Evolutionary conservation across 2,113 vertebrate genomes (phyloP).

Genomic region (Burhinus bistriatus): DNA sequence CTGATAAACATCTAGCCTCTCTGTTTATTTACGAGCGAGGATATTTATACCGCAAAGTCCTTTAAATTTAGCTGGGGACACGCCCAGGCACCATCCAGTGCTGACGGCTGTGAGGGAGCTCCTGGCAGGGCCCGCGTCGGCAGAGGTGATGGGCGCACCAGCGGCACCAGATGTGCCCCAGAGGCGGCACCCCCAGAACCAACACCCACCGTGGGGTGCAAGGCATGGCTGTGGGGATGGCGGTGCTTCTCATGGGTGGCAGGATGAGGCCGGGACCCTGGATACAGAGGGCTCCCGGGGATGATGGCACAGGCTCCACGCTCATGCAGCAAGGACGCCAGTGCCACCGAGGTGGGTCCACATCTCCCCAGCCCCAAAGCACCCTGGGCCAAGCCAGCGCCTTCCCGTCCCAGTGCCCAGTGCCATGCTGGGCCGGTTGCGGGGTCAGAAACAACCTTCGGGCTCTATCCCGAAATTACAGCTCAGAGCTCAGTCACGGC

Average conservation of each 20-base stretch:
- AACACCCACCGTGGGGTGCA: not conserved
- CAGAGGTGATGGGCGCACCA: not conserved
- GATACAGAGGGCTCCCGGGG: not conserved
- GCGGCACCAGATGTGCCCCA: not conserved
- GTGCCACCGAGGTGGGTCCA: not conserved
- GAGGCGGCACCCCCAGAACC: not conserved
- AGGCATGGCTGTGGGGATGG: accelerated
- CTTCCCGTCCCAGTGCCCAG: accelerated
- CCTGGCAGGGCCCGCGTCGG: accelerated
- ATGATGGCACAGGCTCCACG: not conserved
- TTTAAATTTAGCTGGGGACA: slow-evolving; percentile 60
- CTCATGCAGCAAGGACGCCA: accelerated
- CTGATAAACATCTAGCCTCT: slow-evolving; percentile 37
- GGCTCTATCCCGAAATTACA: not conserved
- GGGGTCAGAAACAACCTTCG: not conserved
- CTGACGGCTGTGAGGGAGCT: not conserved
- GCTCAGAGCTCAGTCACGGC: not conserved
- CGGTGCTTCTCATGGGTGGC: not conserved
- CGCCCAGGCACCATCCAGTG: slow-evolving; percentile 31
- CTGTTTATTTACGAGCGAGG: slow-evolving; percentile 34
- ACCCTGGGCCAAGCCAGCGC: not conserved
- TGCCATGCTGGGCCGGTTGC: not conserved
- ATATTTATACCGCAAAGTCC: slow-evolving; percentile 49
- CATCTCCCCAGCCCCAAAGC: not conserved
- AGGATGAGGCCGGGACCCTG: not conserved